Conservation (phyloP, 2,113 vertebrate species). For the Perca fluviatilis region DNA sequence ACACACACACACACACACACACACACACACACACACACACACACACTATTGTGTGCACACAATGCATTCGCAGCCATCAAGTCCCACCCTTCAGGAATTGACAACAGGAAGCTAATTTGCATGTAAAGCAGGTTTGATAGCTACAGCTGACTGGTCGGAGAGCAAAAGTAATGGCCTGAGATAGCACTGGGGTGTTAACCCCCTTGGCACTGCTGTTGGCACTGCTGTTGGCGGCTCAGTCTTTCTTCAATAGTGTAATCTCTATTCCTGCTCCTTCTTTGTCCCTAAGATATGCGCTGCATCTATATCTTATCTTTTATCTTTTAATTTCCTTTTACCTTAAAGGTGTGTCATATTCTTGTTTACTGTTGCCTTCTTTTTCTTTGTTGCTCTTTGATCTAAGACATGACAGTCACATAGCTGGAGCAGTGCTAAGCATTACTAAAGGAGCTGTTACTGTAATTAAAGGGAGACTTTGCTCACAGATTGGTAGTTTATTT, state of each 20-base stretch:
- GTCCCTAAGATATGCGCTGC: background rate
- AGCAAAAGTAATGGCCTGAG: slow-evolving; percentile 73
- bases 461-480: slow-evolving; percentile 67
- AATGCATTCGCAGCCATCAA: slow-evolving; percentile 54
- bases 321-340: slow-evolving; percentile 65
- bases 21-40: slow-evolving; percentile 49
- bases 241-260: slow-evolving; percentile 25
- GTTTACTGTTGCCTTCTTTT: slow-evolving; percentile 44
- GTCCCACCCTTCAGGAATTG: slow-evolving; percentile 74
- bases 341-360: slow-evolving; percentile 46
- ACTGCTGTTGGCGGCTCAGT: slow-evolving; percentile 32
- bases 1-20: slow-evolving; percentile 19
- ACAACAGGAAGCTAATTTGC: slow-evolving; percentile 80
- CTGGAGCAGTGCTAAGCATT: slow-evolving; percentile 41
- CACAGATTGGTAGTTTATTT: slow-evolving; percentile 46
- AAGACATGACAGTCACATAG: slow-evolving; percentile 61
- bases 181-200: slow-evolving; percentile 60
- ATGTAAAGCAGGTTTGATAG: slow-evolving; percentile 82
- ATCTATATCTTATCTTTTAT: slow-evolving; percentile 62
- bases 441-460: slow-evolving; percentile 51
- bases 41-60: slow-evolving; percentile 52
- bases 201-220: slow-evolving; percentile 47
- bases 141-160: slow-evolving; percentile 76
- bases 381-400: slow-evolving; percentile 69
- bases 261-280: slow-evolving; percentile 5